Conservation (phyloP, 2,888 invertebrate genomes). For the Norana najaformis region DNA sequence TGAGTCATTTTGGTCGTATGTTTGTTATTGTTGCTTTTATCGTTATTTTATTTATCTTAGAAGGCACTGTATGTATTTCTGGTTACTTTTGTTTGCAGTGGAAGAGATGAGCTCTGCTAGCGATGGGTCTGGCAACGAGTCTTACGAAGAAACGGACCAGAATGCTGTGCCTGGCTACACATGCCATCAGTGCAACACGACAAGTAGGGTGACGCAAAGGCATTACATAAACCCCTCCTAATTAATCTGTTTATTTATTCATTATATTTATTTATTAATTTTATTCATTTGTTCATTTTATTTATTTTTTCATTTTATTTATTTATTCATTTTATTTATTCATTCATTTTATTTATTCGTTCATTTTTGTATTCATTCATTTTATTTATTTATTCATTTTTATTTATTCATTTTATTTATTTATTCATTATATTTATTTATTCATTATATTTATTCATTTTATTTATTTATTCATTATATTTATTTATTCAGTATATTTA, state of each 20-base stretch:
- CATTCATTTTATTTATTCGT: no score
- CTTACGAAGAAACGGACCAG: conserved; percentile 67
- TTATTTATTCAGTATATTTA: no score
- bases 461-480: background rate
- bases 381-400: background rate
- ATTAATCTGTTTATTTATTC: no score
- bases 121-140: conserved; percentile 78
- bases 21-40: conserved; percentile 7
- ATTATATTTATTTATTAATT: background rate
- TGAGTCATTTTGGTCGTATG: background rate
- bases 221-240: no score
- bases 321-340: background rate
- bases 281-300: no score
- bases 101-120: conserved; percentile 69
- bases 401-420: background rate
- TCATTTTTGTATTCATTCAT: no score
- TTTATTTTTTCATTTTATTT: background rate
- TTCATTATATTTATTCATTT: no score
- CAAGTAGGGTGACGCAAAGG: conserved; percentile 68
- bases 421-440: no score
- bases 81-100: conserved; percentile 33
- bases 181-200: conserved; percentile 77
- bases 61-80: background rate
- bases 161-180: conserved; percentile 48
- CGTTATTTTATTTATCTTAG: background rate